phyloP scores from a whole-genome alignment of 1,140 invertebrate genomes.

The Macrotrachela quadricornifera region DNA sequence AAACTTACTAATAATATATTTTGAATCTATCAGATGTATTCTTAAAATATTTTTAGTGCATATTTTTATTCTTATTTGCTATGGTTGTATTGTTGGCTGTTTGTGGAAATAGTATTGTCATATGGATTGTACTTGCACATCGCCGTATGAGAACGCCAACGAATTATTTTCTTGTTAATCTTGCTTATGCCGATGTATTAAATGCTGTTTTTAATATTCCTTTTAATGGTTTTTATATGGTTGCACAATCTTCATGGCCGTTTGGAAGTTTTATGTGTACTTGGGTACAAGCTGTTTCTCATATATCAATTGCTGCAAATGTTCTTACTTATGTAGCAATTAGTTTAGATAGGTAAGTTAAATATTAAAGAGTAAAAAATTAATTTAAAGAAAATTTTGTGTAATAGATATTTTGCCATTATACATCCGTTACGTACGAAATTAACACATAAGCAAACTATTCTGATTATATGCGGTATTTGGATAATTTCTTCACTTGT shows the following conservation, averaged over 20 bases:
- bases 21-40: no score
- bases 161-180: conserved; percentile 82
- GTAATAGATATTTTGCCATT: conserved; percentile 65
- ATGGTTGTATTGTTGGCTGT: conserved; percentile 73
- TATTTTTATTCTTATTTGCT: conserved; percentile 43
- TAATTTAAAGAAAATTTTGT: conserved; percentile 8
- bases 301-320: conserved; percentile 60
- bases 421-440: conserved; percentile 61
- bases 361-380: conserved; percentile 12
- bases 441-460: conserved; percentile 52
- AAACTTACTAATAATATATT: no score
- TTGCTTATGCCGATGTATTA: conserved; percentile 70
- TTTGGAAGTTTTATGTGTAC: conserved; percentile 63
- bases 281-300: conserved; percentile 66
- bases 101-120: conserved; percentile 72
- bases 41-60: no score
- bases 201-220: conserved; percentile 73
- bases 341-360: conserved; percentile 70
- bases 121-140: conserved; percentile 69
- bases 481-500: conserved; percentile 56
- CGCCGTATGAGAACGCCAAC: conserved; percentile 77
- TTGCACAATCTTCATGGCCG: conserved; percentile 39
- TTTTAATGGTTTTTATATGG: conserved; percentile 40
- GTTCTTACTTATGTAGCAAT: conserved; percentile 84
- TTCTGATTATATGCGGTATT: conserved; percentile 51